Evolutionary conservation across 2,888 invertebrate genomes (phyloP).

Genomic region (Sesia bembeciformis): DNA sequence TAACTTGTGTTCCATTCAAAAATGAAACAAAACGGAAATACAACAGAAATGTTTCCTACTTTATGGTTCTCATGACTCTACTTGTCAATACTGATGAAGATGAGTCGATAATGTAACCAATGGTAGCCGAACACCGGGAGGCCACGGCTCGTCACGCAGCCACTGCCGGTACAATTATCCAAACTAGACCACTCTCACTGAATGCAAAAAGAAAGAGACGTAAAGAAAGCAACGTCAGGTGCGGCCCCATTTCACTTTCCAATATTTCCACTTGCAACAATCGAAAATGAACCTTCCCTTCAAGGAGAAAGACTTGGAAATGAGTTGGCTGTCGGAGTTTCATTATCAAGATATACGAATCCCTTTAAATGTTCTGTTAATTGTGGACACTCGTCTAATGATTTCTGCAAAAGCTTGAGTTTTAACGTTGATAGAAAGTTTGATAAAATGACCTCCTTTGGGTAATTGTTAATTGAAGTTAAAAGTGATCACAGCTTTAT

Average conservation of each 20-base stretch:
- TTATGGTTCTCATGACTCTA: constrained; percentile 7
- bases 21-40: no score
- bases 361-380: constrained; percentile 58
- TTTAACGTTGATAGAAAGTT: neutral
- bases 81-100: constrained; percentile 8
- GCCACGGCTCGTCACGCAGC: constrained; percentile 11
- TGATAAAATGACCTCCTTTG: neutral
- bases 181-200: constrained; percentile 73
- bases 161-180: constrained; percentile 66
- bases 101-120: constrained; percentile 20
- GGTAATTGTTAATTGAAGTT: neutral
- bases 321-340: constrained; percentile 12
- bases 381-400: constrained; percentile 48
- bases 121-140: constrained; percentile 29
- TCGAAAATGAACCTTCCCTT: constrained; percentile 31
- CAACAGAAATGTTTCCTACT: no score
- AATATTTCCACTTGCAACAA: constrained; percentile 48
- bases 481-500: neutral
- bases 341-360: constrained; percentile 66
- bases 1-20: no score
- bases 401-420: constrained; percentile 12
- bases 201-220: constrained; percentile 65
- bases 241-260: constrained; percentile 73
- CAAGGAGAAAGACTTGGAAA: constrained; percentile 14
- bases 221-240: constrained; percentile 71